Evolutionary conservation across 1,140 invertebrate genomes (phyloP).

Genomic region (Plectrocnemia conspersa): DNA sequence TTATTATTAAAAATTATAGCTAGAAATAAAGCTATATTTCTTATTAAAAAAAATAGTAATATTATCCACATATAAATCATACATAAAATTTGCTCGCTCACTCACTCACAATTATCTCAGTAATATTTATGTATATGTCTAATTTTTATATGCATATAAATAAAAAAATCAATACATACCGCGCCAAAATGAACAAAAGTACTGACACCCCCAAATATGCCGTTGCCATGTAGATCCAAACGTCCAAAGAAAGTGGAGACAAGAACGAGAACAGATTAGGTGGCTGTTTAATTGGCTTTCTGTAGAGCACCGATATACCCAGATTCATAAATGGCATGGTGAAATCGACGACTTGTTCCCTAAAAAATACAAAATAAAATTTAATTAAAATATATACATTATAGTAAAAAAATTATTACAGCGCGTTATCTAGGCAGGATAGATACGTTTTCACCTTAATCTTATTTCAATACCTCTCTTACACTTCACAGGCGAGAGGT

Average conservation of each 20-base stretch:
- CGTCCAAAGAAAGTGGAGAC: conserved; percentile 87
- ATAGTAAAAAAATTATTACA: too few relatives aligned
- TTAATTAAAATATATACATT: neutral
- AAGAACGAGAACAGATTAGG: conserved; percentile 91
- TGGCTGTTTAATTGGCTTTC: conserved; percentile 84
- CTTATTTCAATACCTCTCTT: too few relatives aligned
- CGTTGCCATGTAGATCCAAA: conserved; percentile 95
- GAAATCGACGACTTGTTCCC: conserved; percentile 82
- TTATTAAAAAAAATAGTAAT: neutral
- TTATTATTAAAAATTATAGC: too few relatives aligned
- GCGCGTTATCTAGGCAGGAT: too few relatives aligned
- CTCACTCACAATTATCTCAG: neutral
- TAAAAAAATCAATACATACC: conserved; percentile 56
- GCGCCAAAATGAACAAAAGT: conserved; percentile 86
- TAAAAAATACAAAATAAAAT: conserved; percentile 33
- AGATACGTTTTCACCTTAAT: too few relatives aligned
- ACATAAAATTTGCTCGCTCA: neutral
- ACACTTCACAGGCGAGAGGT: too few relatives aligned
- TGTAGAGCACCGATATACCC: conserved; percentile 88
- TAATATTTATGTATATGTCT: neutral
- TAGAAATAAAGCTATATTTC: neutral
- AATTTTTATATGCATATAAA: neutral
- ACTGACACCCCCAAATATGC: conserved; percentile 91
- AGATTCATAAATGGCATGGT: conserved; percentile 96
- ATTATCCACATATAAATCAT: neutral